Evolutionary conservation across 2,888 invertebrate genomes (phyloP).

Genomic region (Andrena dorsata): DNA sequence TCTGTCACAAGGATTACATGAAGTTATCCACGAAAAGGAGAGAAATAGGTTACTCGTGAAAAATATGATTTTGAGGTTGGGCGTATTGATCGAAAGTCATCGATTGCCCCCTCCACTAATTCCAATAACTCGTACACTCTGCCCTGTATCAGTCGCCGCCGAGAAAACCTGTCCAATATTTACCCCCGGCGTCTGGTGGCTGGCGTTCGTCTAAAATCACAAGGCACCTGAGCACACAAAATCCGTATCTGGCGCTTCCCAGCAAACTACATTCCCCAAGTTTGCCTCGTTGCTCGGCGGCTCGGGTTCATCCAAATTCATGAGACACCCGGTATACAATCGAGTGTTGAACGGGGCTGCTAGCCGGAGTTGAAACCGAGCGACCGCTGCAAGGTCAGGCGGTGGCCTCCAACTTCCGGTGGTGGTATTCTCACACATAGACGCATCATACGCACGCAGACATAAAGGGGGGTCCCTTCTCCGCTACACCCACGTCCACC

Average conservation of each 20-base stretch:
- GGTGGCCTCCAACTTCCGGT: constrained; percentile 85
- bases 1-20: too few relatives aligned
- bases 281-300: not conserved
- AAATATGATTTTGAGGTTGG: too few relatives aligned
- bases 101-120: too few relatives aligned
- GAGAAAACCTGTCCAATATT: too few relatives aligned
- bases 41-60: too few relatives aligned
- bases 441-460: constrained; percentile 64
- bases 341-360: constrained; percentile 74
- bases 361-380: constrained; percentile 69
- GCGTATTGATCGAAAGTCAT: too few relatives aligned
- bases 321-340: constrained; percentile 70
- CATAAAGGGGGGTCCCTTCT: constrained; percentile 64
- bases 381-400: constrained; percentile 83
- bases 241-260: not conserved
- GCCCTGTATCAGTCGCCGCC: not conserved
- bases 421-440: constrained; percentile 76
- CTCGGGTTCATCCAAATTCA: constrained; percentile 17
- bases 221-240: not conserved
- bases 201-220: not conserved
- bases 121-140: not conserved
- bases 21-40: too few relatives aligned
- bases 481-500: constrained; percentile 31
- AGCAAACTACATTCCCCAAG: not conserved
- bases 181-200: not conserved